Evolutionary conservation across 2,113 vertebrate genomes (phyloP).

Genomic region (Heteronetta atricapilla): DNA sequence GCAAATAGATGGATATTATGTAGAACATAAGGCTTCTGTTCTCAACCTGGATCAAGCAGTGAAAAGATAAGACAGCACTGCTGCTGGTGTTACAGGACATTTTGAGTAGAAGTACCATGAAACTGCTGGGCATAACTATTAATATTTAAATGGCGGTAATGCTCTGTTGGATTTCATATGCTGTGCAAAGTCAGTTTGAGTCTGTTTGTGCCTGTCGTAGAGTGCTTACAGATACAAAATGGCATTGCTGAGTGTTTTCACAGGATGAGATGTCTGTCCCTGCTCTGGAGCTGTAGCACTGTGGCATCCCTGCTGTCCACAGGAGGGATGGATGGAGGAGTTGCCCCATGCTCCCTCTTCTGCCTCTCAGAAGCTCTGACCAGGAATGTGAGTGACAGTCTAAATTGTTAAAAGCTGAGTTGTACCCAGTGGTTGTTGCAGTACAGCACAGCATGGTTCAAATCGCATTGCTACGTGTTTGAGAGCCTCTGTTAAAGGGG

Average conservation of each 20-base stretch:
- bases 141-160: not conserved
- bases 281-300: fast-evolving
- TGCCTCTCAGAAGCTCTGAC: not conserved
- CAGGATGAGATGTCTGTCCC: not conserved
- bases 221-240: not conserved
- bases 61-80: not conserved
- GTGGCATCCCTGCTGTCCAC: not conserved
- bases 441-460: not conserved
- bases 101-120: not conserved
- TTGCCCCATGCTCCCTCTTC: not conserved
- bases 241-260: not conserved
- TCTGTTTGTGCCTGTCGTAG: not conserved
- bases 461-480: not conserved
- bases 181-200: not conserved
- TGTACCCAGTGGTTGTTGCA: not conserved
- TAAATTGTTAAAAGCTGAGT: not conserved
- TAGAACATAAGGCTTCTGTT: not conserved
- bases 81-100: not conserved
- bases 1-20: not conserved
- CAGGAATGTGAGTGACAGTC: not conserved
- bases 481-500: not conserved
- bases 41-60: not conserved
- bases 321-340: fast-evolving
- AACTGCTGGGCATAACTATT: not conserved
- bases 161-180: not conserved